Conservation (phyloP, 1,140 invertebrate genomes). For the Aricia agestis region DNA sequence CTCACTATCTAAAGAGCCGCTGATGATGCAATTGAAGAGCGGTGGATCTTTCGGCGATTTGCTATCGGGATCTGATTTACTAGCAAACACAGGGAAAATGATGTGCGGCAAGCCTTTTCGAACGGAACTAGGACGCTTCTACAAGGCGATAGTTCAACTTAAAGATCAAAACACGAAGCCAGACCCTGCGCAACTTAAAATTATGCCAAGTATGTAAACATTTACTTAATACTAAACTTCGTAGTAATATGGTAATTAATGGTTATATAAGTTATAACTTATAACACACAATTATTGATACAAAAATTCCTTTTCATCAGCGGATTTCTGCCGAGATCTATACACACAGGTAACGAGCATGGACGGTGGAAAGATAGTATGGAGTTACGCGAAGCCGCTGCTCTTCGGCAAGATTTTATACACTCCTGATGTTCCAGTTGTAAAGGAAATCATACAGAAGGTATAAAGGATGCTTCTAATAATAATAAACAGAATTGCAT, state of each 20-base stretch:
- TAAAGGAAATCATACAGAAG: slow-evolving; percentile 74
- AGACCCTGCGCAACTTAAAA: slow-evolving; percentile 72
- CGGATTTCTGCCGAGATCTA: slow-evolving; percentile 79
- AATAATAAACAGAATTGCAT: neutral
- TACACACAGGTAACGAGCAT: slow-evolving; percentile 78
- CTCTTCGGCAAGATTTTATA: slow-evolving; percentile 81
- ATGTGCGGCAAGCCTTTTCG: slow-evolving; percentile 79
- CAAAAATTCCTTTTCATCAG: slow-evolving; percentile 44
- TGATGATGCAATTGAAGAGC: slow-evolving; percentile 49
- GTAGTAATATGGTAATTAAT: neutral
- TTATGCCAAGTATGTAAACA: slow-evolving; percentile 77
- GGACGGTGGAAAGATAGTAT: slow-evolving; percentile 80
- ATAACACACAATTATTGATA: neutral
- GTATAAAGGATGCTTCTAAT: slow-evolving; percentile 42
- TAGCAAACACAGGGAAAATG: slow-evolving; percentile 76
- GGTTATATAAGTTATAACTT: too few relatives aligned
- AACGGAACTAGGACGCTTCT: slow-evolving; percentile 63
- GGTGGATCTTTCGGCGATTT: slow-evolving; percentile 44
- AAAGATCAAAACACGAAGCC: slow-evolving; percentile 74
- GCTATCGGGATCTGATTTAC: slow-evolving; percentile 45
- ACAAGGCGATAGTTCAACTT: slow-evolving; percentile 72
- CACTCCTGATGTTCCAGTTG: slow-evolving; percentile 71
- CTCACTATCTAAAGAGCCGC: slow-evolving; percentile 48
- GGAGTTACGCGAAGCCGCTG: slow-evolving; percentile 81
- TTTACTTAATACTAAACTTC: neutral